A percentile compares a stretch with the other conserved stretches of the same genome.
phyloP scores from a whole-genome alignment of 2,113 vertebrate species.

The Otus sunia region DNA sequence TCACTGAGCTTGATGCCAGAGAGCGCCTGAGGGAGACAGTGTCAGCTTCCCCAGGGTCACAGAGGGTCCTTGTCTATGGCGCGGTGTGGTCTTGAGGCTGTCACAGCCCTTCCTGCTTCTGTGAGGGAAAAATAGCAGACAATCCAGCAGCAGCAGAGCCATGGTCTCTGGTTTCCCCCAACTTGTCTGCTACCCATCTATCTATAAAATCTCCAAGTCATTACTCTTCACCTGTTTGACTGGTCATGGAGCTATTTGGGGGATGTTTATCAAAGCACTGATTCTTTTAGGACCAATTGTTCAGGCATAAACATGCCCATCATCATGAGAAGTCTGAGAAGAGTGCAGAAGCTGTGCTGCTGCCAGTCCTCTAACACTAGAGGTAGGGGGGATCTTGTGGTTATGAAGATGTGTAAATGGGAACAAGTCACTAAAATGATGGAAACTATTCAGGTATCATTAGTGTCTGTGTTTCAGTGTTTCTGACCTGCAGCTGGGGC shows the following conservation, averaged over 20 bases:
- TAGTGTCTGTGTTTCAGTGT: background rate
- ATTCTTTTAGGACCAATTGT: background rate
- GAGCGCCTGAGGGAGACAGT: background rate
- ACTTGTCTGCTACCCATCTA: background rate
- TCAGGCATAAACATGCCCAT: background rate
- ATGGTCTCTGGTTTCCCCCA: background rate
- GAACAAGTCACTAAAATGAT: background rate
- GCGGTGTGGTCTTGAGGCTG: background rate
- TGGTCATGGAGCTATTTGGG: background rate
- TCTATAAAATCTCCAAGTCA: background rate
- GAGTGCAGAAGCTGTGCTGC: background rate
- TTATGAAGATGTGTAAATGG: background rate
- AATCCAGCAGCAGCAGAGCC: background rate
- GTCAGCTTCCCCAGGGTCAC: background rate
- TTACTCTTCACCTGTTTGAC: background rate
- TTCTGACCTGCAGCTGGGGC: background rate
- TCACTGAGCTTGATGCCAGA: background rate
- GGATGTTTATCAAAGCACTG: background rate
- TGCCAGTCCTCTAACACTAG: background rate
- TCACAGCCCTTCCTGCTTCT: background rate
- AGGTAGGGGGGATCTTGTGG: background rate
- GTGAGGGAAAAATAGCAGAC: background rate
- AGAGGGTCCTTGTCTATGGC: background rate
- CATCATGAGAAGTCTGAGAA: background rate
- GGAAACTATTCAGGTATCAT: background rate